Percentiles rank a stretch among this genome's conserved stretches.
These are phyloP conservation scores for Hesperia comma DNA, from an alignment of 2,888 invertebrate genomes.

Conservation along the genomic window DNA sequence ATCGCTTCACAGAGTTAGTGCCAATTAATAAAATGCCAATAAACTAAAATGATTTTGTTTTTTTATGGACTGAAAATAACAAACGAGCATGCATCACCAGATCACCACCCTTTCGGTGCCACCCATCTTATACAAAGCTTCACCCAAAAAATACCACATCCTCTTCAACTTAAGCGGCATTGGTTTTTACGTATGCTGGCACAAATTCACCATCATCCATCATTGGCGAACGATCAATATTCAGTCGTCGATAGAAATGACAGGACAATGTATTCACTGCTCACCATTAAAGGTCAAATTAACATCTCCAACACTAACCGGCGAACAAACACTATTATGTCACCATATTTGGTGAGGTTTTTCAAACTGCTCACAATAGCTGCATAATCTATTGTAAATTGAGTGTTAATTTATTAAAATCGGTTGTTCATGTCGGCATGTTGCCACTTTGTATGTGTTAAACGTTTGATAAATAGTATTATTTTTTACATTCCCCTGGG, in stretches of 20 bases:
- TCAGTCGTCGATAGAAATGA: constrained; percentile 11
- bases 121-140: no score
- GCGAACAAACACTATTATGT: background rate
- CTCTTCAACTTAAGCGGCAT: background rate
- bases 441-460: background rate
- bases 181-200: constrained; percentile 7
- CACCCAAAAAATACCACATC: no score
- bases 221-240: constrained; percentile 17
- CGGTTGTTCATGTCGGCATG: background rate
- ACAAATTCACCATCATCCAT: constrained; percentile 16
- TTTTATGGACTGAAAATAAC: no score
- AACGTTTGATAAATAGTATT: background rate
- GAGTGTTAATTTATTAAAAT: background rate
- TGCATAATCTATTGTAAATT: constrained; percentile 5
- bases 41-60: no score
- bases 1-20: no score
- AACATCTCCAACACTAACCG: constrained; percentile 15
- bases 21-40: no score
- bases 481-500: no score
- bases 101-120: no score
- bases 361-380: background rate
- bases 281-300: constrained; percentile 26
- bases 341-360: constrained; percentile 7
- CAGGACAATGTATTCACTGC: constrained; percentile 19
- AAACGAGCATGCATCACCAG: no score